These are phyloP conservation scores for Engystomops pustulosus DNA, from an alignment of 2,113 vertebrate genomes.

Conservation along the genomic window DNA sequence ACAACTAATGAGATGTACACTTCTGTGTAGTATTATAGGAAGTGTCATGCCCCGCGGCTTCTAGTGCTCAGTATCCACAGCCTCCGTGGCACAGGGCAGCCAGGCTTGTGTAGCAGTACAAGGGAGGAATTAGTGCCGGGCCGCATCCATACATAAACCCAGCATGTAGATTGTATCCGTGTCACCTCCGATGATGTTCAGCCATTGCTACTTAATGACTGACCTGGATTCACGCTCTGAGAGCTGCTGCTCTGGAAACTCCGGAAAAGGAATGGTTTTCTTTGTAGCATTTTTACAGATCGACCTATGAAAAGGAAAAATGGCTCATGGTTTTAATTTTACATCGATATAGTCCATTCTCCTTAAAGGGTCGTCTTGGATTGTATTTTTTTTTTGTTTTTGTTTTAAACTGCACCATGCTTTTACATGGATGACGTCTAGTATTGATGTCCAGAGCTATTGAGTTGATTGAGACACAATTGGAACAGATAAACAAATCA, in stretches of 20 bases:
- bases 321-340: too few species aligned
- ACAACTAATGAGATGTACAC: background rate
- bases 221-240: background rate
- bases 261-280: background rate
- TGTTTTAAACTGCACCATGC: too few species aligned
- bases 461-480: too few species aligned
- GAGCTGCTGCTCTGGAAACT: background rate
- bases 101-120: background rate
- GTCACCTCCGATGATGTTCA: background rate
- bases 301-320: too few species aligned
- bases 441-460: too few species aligned
- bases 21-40: background rate
- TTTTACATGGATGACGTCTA: too few species aligned
- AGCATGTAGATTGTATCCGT: background rate
- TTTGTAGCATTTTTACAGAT: background rate
- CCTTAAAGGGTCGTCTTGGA: too few species aligned
- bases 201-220: background rate
- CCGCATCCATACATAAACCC: background rate
- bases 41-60: slow-evolving; percentile 10
- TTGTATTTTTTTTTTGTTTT: too few species aligned
- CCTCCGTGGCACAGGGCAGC: background rate
- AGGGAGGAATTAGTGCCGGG: background rate
- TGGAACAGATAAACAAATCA: too few species aligned
- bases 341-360: too few species aligned
- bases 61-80: background rate